These are phyloP conservation scores for Chelmon rostratus DNA, from an alignment of 2,797 vertebrate genomes.

Conservation along the genomic window DNA sequence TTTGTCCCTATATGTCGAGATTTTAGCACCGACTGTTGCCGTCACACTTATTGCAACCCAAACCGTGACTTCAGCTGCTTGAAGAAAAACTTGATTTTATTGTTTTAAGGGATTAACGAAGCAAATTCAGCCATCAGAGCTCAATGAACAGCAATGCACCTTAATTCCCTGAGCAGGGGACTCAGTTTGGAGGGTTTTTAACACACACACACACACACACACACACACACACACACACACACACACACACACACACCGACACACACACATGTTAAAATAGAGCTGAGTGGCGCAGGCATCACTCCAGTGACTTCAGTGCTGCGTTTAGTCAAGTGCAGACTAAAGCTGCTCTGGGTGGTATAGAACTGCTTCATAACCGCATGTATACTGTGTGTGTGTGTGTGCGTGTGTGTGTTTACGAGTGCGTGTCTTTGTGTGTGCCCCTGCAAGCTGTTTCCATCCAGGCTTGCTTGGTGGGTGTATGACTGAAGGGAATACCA, in stretches of 20 bases:
- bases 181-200: slow-evolving; percentile 11
- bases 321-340: slow-evolving; percentile 41
- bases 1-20: too few species aligned
- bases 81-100: slow-evolving; percentile 1
- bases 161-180: slow-evolving; percentile 8
- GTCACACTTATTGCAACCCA: not conserved
- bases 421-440: not conserved
- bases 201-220: not conserved
- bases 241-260: not conserved
- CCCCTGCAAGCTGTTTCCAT: slow-evolving; percentile 26
- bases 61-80: not conserved
- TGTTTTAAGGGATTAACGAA: slow-evolving; percentile 34
- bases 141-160: not conserved
- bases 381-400: not conserved
- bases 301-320: slow-evolving; percentile 45
- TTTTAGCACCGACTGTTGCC: too few species aligned
- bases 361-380: slow-evolving; percentile 33
- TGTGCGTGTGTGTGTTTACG: slow-evolving; percentile 2
- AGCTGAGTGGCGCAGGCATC: slow-evolving; percentile 42
- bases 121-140: slow-evolving; percentile 16
- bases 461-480: slow-evolving; percentile 11
- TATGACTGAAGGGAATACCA: slow-evolving; percentile 32
- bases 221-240: not conserved
- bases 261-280: slow-evolving; percentile 29
- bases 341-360: slow-evolving; percentile 37